Evolutionary conservation across 2,797 vertebrate species (phyloP).

Genomic region (Gouania willdenowi): DNA sequence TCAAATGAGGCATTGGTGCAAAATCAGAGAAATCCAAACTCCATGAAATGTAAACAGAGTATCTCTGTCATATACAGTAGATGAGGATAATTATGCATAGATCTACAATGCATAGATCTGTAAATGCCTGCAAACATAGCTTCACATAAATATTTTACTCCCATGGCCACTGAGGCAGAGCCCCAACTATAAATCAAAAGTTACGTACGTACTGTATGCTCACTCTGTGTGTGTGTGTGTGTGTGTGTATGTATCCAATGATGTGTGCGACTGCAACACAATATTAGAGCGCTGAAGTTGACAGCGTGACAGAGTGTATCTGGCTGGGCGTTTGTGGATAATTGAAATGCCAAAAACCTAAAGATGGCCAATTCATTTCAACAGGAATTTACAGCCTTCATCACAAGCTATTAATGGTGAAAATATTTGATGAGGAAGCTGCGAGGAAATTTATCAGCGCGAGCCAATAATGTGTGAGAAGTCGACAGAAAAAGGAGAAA

Average conservation of each 20-base stretch:
- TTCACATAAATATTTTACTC: conserved; percentile 45
- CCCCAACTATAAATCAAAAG: conserved; percentile 42
- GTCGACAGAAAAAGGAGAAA: conserved; percentile 7
- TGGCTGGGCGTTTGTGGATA: conserved; percentile 43
- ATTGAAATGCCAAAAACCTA: conserved; percentile 61
- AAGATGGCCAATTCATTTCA: conserved; percentile 45
- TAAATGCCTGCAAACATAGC: conserved; percentile 40
- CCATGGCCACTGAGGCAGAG: conserved; percentile 35
- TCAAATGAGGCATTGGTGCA: too few species aligned
- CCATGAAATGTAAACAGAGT: conserved; percentile 9
- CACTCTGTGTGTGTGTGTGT: neutral
- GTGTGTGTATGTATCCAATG: conserved; percentile 15
- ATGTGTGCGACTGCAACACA: conserved; percentile 38
- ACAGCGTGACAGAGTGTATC: conserved; percentile 48
- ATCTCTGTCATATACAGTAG: conserved; percentile 23
- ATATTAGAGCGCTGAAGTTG: conserved; percentile 60
- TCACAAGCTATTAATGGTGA: conserved; percentile 43
- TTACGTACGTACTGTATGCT: too few species aligned
- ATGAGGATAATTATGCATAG: conserved; percentile 18
- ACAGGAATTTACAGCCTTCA: conserved; percentile 48
- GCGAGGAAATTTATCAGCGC: conserved; percentile 21
- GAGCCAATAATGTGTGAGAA: conserved; percentile 15
- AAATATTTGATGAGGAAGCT: conserved; percentile 33
- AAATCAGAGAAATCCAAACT: neutral
- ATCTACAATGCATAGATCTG: conserved; percentile 37